A percentile compares a stretch with the other conserved stretches of the same genome.
These are phyloP conservation scores for Bovichtus variegatus DNA, from an alignment of 2,797 vertebrate genomes.

Conservation along the genomic window DNA sequence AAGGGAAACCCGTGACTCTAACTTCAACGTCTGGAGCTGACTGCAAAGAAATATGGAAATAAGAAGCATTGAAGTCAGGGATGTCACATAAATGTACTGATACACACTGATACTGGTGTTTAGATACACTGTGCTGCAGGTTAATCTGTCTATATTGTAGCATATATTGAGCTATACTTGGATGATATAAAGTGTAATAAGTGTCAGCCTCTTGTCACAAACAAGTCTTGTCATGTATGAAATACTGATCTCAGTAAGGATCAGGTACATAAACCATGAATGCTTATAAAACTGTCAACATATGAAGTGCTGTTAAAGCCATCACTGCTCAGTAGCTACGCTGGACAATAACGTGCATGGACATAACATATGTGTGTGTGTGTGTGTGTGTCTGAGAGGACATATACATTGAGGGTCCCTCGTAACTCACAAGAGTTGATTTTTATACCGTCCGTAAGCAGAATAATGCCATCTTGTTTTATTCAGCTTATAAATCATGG, in stretches of 20 bases:
- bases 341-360: conserved; percentile 12
- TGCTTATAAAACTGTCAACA: conserved; percentile 66
- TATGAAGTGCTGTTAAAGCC: conserved; percentile 55
- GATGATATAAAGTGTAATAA: conserved; percentile 59
- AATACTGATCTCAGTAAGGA: conserved; percentile 51
- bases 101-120: conserved; percentile 56
- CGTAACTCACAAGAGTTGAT: conserved; percentile 55
- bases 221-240: conserved; percentile 69
- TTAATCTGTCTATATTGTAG: conserved; percentile 55
- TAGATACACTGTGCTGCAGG: conserved; percentile 61
- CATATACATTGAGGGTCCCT: conserved; percentile 21
- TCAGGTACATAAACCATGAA: conserved; percentile 60
- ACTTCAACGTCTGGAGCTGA: conserved; percentile 24
- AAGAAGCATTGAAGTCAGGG: conserved; percentile 11
- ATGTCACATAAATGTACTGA: conserved; percentile 42
- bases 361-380: conserved; percentile 14
- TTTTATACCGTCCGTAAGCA: conserved; percentile 54
- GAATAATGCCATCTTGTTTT: conserved; percentile 63
- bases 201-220: conserved; percentile 61
- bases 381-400: conserved; percentile 33
- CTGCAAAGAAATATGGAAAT: not conserved
- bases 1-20: conserved; percentile 35
- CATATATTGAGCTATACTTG: conserved; percentile 55
- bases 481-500: conserved; percentile 68
- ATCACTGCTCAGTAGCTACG: conserved; percentile 26